Conservation (phyloP, 1,140 invertebrate species). For the Nilaparvata lugens region DNA sequence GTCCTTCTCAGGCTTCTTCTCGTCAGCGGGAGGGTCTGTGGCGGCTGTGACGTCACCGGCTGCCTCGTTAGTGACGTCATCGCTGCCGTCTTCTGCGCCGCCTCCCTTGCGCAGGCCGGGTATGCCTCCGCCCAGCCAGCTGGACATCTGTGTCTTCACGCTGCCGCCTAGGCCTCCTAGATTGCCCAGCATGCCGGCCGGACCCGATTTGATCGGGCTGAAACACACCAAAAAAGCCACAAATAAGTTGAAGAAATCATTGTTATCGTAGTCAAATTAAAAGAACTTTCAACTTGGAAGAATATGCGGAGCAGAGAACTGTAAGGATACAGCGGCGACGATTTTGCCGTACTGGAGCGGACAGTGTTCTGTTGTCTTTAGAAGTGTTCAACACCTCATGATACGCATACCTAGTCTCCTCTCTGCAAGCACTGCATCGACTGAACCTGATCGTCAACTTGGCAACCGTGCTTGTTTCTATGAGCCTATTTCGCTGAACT, state of each 20-base stretch:
- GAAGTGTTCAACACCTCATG: too few relatives aligned
- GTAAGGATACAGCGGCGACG: too few relatives aligned
- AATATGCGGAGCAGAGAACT: not conserved
- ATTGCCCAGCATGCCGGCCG: slow-evolving; percentile 58
- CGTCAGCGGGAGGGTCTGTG: slow-evolving; percentile 32
- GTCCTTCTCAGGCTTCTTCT: slow-evolving; percentile 49
- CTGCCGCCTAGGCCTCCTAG: slow-evolving; percentile 13
- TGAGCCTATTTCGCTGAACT: too few relatives aligned
- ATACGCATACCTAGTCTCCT: too few relatives aligned
- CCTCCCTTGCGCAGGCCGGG: slow-evolving; percentile 54
- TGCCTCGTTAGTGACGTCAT: slow-evolving; percentile 32
- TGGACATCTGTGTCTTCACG: slow-evolving; percentile 66
- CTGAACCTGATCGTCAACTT: too few relatives aligned
- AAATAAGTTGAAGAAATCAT: too few relatives aligned
- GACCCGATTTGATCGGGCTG: slow-evolving; percentile 50
- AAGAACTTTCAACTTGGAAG: not conserved
- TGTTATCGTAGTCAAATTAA: not conserved
- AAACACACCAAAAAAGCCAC: slow-evolving; percentile 23
- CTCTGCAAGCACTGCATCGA: too few relatives aligned
- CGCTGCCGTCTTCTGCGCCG: slow-evolving; percentile 27
- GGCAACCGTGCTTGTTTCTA: too few relatives aligned
- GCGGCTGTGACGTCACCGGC: slow-evolving; percentile 1
- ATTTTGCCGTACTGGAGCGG: too few relatives aligned
- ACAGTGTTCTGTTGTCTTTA: too few relatives aligned
- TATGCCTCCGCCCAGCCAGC: slow-evolving; percentile 61